phyloP scores from a whole-genome alignment of 2,888 invertebrate genomes.

The Suillia variegata region DNA sequence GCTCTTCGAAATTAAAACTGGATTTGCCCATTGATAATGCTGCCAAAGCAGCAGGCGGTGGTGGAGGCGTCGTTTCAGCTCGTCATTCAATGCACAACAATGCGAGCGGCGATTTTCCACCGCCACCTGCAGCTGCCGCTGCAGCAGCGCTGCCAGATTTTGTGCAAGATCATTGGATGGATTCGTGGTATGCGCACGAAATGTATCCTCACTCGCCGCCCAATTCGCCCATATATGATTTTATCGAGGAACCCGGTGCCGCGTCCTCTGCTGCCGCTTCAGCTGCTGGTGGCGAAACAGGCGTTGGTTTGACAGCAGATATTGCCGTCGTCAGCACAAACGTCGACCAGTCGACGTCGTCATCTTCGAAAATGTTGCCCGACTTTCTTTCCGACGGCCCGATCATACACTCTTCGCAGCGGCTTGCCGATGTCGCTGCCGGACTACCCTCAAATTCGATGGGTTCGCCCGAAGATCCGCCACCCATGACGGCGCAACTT shows the following conservation, averaged over 20 bases:
- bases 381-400: constrained; percentile 77
- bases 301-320: not conserved
- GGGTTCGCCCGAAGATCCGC: constrained; percentile 58
- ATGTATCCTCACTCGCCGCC: constrained; percentile 55
- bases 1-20: constrained; percentile 49
- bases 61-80: not conserved
- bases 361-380: constrained; percentile 62
- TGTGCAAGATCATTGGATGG: constrained; percentile 85
- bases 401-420: constrained; percentile 61
- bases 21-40: constrained; percentile 45
- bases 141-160: constrained; percentile 75
- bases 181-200: constrained; percentile 65
- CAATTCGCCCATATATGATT: constrained; percentile 49
- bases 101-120: constrained; percentile 21
- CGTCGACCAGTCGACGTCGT: constrained; percentile 10
- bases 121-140: constrained; percentile 32
- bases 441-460: constrained; percentile 56
- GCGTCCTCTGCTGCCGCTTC: constrained; percentile 25
- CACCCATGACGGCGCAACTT: constrained; percentile 45
- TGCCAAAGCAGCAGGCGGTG: constrained; percentile 15
- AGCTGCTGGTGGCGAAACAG: constrained; percentile 26
- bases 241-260: constrained; percentile 37
- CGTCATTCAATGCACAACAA: constrained; percentile 19
- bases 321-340: constrained; percentile 18
- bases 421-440: constrained; percentile 59